A percentile compares a stretch with the other conserved stretches of the same genome.
phyloP scores from a whole-genome alignment of 2,888 invertebrate genomes.

The Rhimphoctona megacephalus region DNA sequence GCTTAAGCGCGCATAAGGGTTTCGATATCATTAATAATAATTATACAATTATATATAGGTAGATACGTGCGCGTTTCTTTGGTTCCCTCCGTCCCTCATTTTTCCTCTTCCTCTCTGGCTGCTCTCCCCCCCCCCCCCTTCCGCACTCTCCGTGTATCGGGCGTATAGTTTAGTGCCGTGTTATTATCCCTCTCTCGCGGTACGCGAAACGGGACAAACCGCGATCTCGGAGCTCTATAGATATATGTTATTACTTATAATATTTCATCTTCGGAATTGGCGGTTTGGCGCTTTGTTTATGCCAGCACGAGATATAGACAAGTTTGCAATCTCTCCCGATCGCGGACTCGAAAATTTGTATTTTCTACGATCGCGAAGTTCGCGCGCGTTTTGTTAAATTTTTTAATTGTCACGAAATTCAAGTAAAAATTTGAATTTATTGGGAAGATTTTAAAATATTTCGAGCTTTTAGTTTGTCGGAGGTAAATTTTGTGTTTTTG shows the following conservation, averaged over 20 bases:
- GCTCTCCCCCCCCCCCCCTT: neutral
- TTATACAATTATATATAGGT: constrained; percentile 85
- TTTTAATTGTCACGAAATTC: neutral
- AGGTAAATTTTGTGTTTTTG: too few species aligned
- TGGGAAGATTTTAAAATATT: neutral
- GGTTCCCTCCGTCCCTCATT: constrained; percentile 16
- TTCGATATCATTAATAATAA: constrained; percentile 85
- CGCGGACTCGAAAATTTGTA: constrained; percentile 51
- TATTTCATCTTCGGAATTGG: constrained; percentile 85
- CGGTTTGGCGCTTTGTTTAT: constrained; percentile 84
- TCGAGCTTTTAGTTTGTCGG: too few species aligned
- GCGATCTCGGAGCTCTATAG: constrained; percentile 72
- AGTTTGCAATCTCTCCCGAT: constrained; percentile 38
- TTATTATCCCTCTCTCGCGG: constrained; percentile 83
- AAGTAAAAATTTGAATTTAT: neutral
- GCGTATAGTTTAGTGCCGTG: constrained; percentile 84
- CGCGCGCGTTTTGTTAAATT: neutral
- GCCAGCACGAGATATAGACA: constrained; percentile 75
- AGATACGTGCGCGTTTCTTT: constrained; percentile 69
- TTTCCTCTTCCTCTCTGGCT: constrained; percentile 71
- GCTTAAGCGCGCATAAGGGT: constrained; percentile 81
- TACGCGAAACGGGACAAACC: constrained; percentile 73
- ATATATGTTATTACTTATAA: constrained; percentile 85
- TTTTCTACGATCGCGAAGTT: neutral
- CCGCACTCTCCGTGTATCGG: constrained; percentile 75